These are phyloP conservation scores for Mellivora capensis DNA, from an alignment of 2,113 vertebrate genomes.

Conservation along the genomic window DNA sequence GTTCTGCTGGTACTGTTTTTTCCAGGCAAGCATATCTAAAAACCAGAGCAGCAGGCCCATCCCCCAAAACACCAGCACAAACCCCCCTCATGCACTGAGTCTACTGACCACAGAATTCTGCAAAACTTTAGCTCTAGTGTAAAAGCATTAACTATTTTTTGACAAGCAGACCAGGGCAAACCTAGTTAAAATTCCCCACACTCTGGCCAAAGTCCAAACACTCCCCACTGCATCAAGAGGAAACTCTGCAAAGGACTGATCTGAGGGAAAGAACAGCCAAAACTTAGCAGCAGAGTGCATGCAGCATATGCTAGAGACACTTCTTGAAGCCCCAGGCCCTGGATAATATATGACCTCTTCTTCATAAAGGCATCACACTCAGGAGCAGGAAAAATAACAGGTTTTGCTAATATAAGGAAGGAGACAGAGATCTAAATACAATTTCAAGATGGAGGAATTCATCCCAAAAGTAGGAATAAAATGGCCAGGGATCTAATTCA, in stretches of 20 bases:
- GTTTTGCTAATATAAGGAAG: background rate
- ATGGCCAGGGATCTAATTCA: background rate
- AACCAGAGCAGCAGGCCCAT: background rate
- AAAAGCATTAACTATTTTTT: background rate
- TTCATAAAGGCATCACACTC: background rate
- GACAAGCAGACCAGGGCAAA: background rate
- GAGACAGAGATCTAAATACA: background rate
- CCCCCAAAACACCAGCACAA: background rate
- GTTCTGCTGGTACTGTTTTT: no score
- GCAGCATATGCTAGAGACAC: background rate
- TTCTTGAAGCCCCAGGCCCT: background rate
- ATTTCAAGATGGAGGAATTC: background rate
- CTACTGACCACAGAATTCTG: background rate
- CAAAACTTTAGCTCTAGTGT: background rate
- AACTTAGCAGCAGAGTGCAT: background rate
- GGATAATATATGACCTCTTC: background rate
- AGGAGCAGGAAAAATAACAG: background rate
- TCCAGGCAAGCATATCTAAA: no score
- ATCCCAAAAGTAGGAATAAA: background rate
- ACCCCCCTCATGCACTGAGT: background rate
- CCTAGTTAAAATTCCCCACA: background rate
- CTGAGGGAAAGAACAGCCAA: background rate
- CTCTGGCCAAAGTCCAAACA: background rate
- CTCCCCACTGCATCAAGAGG: background rate
- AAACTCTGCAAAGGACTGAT: background rate